These are phyloP conservation scores for Poeciliopsis turrubarensis DNA, from an alignment of 2,113 vertebrate genomes.

Conservation along the genomic window DNA sequence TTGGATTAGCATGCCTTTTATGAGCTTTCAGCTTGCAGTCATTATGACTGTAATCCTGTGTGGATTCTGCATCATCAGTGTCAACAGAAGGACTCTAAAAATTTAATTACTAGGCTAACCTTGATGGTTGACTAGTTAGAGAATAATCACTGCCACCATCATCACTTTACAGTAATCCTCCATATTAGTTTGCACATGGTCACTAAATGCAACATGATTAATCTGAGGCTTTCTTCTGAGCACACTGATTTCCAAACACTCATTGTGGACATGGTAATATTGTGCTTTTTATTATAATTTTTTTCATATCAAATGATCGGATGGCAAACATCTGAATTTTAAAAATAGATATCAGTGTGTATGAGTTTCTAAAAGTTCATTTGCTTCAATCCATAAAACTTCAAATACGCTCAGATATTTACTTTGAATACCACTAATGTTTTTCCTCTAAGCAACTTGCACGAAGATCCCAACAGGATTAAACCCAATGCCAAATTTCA, in stretches of 20 bases:
- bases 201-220: constrained; percentile 12
- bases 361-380: background rate
- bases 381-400: background rate
- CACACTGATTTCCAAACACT: background rate
- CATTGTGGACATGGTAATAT: too few relatives aligned
- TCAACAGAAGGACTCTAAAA: constrained; percentile 16
- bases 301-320: background rate
- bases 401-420: background rate
- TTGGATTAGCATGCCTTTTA: constrained; percentile 39
- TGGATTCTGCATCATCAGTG: constrained; percentile 29
- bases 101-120: constrained; percentile 36
- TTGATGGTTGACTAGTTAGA: constrained; percentile 24
- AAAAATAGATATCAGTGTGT: background rate
- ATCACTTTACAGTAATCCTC: constrained; percentile 6
- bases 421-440: background rate
- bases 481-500: background rate
- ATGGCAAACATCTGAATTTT: background rate
- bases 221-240: constrained; percentile 8
- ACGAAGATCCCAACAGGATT: too few relatives aligned
- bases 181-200: background rate
- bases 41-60: constrained; percentile 46
- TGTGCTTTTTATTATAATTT: too few relatives aligned
- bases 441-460: background rate
- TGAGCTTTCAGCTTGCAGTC: constrained; percentile 43
- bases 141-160: background rate